Evolutionary conservation across 2,113 vertebrate genomes (phyloP).

Genomic region (Paramormyrops kingsleyae): DNA sequence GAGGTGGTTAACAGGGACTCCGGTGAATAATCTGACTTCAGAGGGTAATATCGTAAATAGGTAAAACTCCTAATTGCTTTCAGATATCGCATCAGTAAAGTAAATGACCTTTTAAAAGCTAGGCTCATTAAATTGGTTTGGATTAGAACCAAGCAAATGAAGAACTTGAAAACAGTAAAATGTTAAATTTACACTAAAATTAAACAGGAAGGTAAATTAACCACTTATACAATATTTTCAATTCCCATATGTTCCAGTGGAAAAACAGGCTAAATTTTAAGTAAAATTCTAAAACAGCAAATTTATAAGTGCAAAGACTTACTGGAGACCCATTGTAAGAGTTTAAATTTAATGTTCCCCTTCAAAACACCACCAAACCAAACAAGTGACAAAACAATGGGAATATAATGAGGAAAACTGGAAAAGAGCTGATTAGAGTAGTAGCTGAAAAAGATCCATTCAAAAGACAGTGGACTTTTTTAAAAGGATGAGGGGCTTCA

Average conservation of each 20-base stretch:
- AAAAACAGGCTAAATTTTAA: not conserved
- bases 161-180: not conserved
- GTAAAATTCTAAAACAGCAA: not conserved
- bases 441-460: not conserved
- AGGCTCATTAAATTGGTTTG: not conserved
- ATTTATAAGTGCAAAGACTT: not conserved
- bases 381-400: not conserved
- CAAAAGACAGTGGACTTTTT: not conserved
- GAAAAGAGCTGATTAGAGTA: not conserved
- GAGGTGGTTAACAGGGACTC: not conserved
- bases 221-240: not conserved
- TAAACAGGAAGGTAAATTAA: not conserved
- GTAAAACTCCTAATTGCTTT: not conserved
- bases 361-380: slow-evolving; percentile 10
- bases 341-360: slow-evolving; percentile 5
- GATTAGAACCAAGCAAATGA: not conserved
- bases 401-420: not conserved
- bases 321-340: not conserved
- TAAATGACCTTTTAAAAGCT: not conserved
- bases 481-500: not conserved
- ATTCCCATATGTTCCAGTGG: not conserved
- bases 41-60: not conserved
- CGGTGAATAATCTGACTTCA: not conserved
- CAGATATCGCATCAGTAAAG: not conserved
- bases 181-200: not conserved